These are phyloP conservation scores for Cyprinodon tularosa DNA, from an alignment of 2,113 vertebrate genomes.

Conservation along the genomic window DNA sequence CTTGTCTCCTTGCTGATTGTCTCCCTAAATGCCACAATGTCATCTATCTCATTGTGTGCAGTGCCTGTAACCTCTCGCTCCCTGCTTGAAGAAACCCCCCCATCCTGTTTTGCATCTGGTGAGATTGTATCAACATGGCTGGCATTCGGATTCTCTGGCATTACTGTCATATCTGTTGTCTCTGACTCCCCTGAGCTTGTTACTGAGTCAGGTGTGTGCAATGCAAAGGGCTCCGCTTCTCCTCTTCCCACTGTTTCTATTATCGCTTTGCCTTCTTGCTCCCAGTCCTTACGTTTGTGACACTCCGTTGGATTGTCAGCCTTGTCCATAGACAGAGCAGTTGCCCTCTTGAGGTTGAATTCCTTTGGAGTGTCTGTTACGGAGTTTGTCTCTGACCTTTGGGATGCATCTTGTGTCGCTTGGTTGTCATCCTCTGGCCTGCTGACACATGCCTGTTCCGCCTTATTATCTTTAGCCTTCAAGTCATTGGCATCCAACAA, in stretches of 20 bases:
- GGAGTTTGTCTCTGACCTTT: conserved; percentile 60
- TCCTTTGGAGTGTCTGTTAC: conserved; percentile 50
- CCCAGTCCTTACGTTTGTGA: conserved; percentile 33
- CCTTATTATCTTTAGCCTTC: conserved; percentile 35
- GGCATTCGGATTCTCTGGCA: conserved; percentile 57
- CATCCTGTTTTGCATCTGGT: conserved; percentile 48
- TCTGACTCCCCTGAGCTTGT: conserved; percentile 64
- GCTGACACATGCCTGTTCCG: conserved; percentile 49
- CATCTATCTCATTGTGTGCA: conserved; percentile 45
- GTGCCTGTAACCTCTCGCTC: conserved; percentile 59
- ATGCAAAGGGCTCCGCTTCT: conserved; percentile 40
- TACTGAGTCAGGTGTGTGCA: conserved; percentile 46
- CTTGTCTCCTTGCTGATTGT: conserved; percentile 57
- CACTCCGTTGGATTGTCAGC: conserved; percentile 49
- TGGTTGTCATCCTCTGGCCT: conserved; percentile 50
- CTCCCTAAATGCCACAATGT: conserved; percentile 74
- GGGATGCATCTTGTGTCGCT: conserved; percentile 28
- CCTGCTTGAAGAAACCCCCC: conserved; percentile 53
- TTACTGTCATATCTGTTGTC: conserved; percentile 63
- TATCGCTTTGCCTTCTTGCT: conserved; percentile 39
- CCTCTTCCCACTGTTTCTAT: conserved; percentile 46
- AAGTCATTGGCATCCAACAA: conserved; percentile 26
- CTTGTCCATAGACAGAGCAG: conserved; percentile 33
- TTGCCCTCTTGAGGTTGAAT: conserved; percentile 44
- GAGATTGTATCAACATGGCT: conserved; percentile 68